phyloP scores from a whole-genome alignment of 2,113 vertebrate genomes.

The cat (Felis catus) region F.catus_Fca126_mat1.0 CM031417.1:113277001-113277500 shows the following conservation, averaged over 20 bases:
- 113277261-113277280: neutral
- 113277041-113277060: neutral
- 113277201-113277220: neutral
- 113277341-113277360: too few species aligned
- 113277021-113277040: constrained; percentile 22
- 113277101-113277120: neutral
- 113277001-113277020: neutral
- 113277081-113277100: neutral
- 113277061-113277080: constrained; percentile 34
- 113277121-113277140: neutral
- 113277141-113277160: neutral
- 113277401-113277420: constrained; percentile 8
- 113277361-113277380: neutral
- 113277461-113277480: neutral
- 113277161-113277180: neutral
- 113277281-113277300: neutral
- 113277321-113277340: neutral
- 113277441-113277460: neutral
- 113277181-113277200: neutral
- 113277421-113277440: neutral
- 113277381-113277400: neutral
- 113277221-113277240: neutral
- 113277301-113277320: neutral
- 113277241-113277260: neutral
- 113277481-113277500: neutral